Conservation (phyloP, 2,113 vertebrate genomes). For the Trichomycterus rosablanca region DNA sequence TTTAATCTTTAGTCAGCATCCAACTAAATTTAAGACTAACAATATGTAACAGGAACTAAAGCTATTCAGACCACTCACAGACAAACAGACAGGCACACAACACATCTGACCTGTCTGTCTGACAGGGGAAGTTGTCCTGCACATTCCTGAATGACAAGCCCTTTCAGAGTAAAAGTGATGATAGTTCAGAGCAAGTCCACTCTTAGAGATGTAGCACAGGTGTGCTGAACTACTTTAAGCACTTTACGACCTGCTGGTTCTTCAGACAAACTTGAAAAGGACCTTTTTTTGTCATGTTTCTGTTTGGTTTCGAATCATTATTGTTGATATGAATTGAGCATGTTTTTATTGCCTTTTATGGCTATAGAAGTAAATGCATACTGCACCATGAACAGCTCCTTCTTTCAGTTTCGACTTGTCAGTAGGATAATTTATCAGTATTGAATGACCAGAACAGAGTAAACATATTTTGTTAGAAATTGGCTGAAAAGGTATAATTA, state of each 20-base stretch:
- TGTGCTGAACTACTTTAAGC: no score
- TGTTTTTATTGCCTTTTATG: no score
- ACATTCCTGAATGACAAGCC: slow-evolving; percentile 24
- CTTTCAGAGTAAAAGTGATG: slow-evolving; percentile 2
- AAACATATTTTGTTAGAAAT: no score
- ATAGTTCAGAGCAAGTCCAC: slow-evolving; percentile 23
- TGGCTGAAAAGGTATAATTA: no score
- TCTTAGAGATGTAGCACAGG: background rate
- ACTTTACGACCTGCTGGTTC: no score
- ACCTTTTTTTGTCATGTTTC: no score
- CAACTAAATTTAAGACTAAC: background rate
- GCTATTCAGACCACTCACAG: slow-evolving; percentile 36
- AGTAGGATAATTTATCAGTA: no score
- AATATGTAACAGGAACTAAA: slow-evolving; percentile 8
- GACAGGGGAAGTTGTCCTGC: slow-evolving; percentile 17
- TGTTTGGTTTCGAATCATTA: no score
- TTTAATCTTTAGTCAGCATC: background rate
- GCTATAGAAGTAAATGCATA: no score
- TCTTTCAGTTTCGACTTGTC: background rate
- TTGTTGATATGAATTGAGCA: no score
- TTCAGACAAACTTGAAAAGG: no score
- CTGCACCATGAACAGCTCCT: background rate
- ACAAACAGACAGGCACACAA: background rate
- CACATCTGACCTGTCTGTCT: slow-evolving; percentile 27
- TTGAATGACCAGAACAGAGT: no score